Percentiles rank a stretch among this genome's conserved stretches.
Conservation (phyloP, 1,140 invertebrate genomes). For the Trichomalopsis sarcophagae region DNA sequence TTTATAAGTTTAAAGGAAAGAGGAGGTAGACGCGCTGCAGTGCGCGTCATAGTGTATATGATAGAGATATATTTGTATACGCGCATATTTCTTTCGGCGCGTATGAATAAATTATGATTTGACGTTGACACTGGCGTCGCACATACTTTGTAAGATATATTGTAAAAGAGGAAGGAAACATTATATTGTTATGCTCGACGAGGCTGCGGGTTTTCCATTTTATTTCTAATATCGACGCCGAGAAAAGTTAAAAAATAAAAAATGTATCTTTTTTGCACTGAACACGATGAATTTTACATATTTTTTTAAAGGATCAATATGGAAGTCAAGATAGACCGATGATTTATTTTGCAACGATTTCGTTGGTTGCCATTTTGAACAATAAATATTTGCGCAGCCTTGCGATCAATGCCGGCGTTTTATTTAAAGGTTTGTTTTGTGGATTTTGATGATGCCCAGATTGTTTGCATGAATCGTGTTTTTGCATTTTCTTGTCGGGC, state of each 20-base stretch:
- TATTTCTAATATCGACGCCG: neutral
- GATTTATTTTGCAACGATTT: neutral
- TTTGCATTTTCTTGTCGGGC: neutral
- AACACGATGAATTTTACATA: too few relatives aligned
- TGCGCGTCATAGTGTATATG: conserved; percentile 17
- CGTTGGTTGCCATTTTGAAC: neutral
- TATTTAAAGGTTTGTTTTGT: neutral
- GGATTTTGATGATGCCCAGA: neutral
- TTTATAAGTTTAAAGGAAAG: neutral
- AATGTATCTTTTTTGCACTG: neutral
- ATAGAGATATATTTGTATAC: conserved; percentile 18
- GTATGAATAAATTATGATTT: neutral
- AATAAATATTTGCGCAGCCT: neutral
- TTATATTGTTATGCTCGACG: neutral
- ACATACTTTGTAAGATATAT: conserved; percentile 36
- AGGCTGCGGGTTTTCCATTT: neutral
- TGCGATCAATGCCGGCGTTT: neutral
- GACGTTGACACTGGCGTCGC: neutral
- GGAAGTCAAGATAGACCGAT: neutral
- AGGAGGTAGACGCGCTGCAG: neutral
- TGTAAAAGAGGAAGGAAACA: conserved; percentile 10
- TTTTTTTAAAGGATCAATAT: neutral
- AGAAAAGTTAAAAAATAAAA: neutral
- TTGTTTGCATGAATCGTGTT: conserved; percentile 1
- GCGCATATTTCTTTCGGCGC: neutral